Base-by-base conservation (phyloP, 1,140 invertebrate genomes). In the Rhopalosiphum maidis region DNA sequence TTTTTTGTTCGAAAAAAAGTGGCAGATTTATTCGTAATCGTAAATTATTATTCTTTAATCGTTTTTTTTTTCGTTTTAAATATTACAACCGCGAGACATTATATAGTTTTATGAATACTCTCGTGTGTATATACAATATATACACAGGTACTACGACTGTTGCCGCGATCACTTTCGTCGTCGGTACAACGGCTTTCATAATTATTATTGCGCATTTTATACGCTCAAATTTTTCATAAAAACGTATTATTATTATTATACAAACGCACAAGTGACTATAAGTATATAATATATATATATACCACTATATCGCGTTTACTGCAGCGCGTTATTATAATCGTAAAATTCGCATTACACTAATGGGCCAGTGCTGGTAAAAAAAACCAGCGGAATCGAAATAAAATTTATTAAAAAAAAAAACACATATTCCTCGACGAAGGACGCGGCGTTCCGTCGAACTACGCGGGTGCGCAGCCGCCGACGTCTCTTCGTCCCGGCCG, bases 141-240 rank as follows among this genome's bases (percentile, higher is more conserved):
- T 4, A 5, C 15, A n/a, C 18, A 77, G 30, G 30, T 21, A 68
- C 2, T 68, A n/a, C 60, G 21, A 35, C 60, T 77, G 60, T 77
- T 77, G 60, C 60, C 60, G n/a, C 60, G 60, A 77, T 77, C 60
- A 77, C n/a, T 77, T 77, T 77, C 60, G 60, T 77, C 60, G 60
- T 77, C 30, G 60, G 60, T n/a, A 77, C 30, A n/a, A 77, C 48
- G n/a, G 60, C 60, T 77, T 77, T 77, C 60, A 77, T 77, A n/a
- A 77, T 77, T n/a, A 77, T 77, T 77, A 77, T 77, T 77, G n/a
- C 60, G 5, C n/a, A 77, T 77, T 77, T 77, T 77, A 77, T 77
- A n/a, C 30, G 15, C 30, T 77, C 30, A 3, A n/a, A 77, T 77
- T 77, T 77, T 77, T 77, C n/a, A 77, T 15, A 15, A 77, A 77